phyloP scores from a whole-genome alignment of 2,113 vertebrate genomes.

The Nycticryphes semicollaris region DNA sequence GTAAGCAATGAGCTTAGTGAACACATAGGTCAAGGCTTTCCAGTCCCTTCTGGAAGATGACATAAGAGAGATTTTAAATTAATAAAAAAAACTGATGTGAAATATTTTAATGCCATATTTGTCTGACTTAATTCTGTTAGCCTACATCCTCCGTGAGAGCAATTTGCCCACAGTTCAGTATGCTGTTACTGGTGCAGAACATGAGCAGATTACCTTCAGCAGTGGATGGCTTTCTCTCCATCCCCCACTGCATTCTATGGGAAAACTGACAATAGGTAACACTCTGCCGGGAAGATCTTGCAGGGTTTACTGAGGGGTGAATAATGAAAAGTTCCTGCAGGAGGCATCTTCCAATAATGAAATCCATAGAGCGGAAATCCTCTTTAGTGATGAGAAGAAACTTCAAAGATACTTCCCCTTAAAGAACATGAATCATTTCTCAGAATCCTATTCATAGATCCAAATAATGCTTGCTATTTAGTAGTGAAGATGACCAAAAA shows the following conservation, averaged over 20 bases:
- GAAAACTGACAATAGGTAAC: conserved; percentile 18
- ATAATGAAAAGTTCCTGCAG: conserved; percentile 34
- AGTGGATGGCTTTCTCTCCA: neutral
- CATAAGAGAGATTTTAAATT: neutral
- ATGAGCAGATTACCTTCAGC: neutral
- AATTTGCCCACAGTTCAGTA: neutral
- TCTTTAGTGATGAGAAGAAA: neutral
- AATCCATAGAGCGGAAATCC: conserved; percentile 32
- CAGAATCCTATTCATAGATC: neutral
- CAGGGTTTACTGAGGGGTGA: neutral
- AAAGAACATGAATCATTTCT: neutral
- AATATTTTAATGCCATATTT: neutral
- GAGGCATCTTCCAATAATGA: conserved; percentile 32
- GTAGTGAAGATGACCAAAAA: neutral
- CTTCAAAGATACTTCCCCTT: neutral
- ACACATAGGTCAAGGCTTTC: neutral
- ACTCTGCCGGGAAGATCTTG: neutral
- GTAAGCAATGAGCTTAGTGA: neutral
- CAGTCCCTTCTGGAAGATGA: neutral
- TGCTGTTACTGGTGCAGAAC: neutral
- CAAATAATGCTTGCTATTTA: neutral
- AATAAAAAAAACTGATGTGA: neutral
- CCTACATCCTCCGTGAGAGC: neutral
- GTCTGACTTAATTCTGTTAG: neutral
- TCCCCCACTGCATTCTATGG: neutral